Evolutionary conservation across 2,113 vertebrate species (phyloP).

Genomic region (Macquaria australasica): DNA sequence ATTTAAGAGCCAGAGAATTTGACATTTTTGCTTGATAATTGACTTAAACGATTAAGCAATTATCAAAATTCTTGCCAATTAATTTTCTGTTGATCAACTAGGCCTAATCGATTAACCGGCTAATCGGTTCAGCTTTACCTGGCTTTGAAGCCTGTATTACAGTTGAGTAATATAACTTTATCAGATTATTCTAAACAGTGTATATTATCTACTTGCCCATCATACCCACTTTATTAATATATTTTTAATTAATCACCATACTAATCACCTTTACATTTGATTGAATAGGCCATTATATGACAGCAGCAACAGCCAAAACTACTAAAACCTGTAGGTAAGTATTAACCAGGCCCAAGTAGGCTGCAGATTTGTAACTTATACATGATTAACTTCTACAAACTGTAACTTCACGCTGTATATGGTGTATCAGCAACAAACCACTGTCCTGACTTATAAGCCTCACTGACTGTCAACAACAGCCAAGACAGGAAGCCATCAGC

Average conservation of each 20-base stretch:
- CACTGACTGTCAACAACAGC: conserved; percentile 7
- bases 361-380: background rate
- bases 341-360: background rate
- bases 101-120: background rate
- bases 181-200: background rate
- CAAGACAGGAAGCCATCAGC: conserved; percentile 4
- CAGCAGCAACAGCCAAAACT: background rate
- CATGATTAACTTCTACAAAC: background rate
- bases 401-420: background rate
- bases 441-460: background rate
- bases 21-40: background rate
- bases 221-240: background rate
- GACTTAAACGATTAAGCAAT: background rate
- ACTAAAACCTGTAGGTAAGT: background rate
- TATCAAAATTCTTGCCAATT: background rate
- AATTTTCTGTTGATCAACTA: background rate
- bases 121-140: background rate
- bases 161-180: background rate
- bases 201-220: background rate
- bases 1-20: background rate
- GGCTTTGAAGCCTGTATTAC: background rate
- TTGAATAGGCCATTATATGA: background rate
- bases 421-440: background rate
- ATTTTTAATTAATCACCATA: background rate
- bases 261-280: background rate